Evolutionary conservation across 2,797 vertebrate genomes (phyloP).

Genomic region (Acrossocheilus fasciatus): DNA sequence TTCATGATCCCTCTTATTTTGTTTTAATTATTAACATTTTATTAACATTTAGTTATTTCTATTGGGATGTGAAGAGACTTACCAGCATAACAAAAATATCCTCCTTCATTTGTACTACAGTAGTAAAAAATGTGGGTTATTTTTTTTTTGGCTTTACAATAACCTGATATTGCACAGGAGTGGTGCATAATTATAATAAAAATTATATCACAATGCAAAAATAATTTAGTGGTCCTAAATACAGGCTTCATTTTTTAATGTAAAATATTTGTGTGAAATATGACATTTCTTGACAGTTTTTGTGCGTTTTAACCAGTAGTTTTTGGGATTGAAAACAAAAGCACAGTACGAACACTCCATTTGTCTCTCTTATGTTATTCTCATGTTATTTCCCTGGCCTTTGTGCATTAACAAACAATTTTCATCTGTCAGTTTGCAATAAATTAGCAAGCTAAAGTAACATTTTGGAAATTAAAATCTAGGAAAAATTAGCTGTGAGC

Average conservation of each 20-base stretch:
- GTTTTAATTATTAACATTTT: no score
- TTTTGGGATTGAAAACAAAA: constrained; percentile 9
- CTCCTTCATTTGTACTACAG: not conserved
- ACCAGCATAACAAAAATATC: not conserved
- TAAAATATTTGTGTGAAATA: not conserved
- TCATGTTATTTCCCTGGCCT: not conserved
- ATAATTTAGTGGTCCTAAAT: not conserved
- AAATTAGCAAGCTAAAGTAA: not conserved
- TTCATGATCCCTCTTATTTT: no score
- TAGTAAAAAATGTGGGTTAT: not conserved
- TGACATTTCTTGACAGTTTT: constrained; percentile 10
- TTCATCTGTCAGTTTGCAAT: constrained; percentile 13
- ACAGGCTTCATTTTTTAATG: not conserved
- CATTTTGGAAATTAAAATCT: constrained; percentile 5
- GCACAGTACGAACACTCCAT: not conserved
- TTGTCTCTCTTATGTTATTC: constrained; percentile 4
- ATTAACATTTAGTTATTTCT: no score
- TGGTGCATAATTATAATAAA: not conserved
- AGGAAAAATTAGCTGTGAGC: not conserved
- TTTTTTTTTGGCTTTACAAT: not conserved
- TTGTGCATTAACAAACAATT: constrained; percentile 17
- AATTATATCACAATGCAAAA: not conserved
- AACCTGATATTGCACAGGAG: not conserved
- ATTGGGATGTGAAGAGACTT: no score
- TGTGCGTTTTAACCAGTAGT: not conserved